Evolutionary conservation across 2,797 vertebrate genomes (phyloP).

Genomic region (Tokudaia muenninki): DNA sequence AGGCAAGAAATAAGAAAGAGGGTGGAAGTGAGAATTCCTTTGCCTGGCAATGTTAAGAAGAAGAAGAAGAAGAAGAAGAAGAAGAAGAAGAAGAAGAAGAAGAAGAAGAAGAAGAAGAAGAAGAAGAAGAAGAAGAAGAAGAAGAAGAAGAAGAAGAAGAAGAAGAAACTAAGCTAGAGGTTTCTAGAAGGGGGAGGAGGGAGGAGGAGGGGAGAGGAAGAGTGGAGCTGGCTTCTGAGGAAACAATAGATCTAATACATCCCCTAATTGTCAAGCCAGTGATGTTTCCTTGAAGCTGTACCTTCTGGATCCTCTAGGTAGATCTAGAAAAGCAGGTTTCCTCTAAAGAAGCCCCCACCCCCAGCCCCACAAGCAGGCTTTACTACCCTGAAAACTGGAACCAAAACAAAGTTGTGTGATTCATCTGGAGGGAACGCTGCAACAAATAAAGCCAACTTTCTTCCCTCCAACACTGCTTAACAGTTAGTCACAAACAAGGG

Average conservation of each 20-base stretch:
- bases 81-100: no score
- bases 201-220: neutral
- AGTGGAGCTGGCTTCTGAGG: conserved; percentile 57
- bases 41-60: neutral
- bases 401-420: conserved; percentile 85
- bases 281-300: conserved; percentile 54
- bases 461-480: conserved; percentile 81
- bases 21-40: conserved; percentile 24
- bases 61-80: neutral
- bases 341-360: conserved; percentile 36
- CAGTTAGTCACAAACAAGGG: conserved; percentile 86
- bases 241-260: conserved; percentile 79
- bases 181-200: conserved; percentile 14
- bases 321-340: conserved; percentile 74
- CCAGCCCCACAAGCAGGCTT: conserved; percentile 64
- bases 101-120: neutral
- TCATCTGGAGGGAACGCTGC: conserved; percentile 80
- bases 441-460: conserved; percentile 86
- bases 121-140: neutral
- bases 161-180: conserved; percentile 50
- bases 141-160: neutral
- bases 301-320: conserved; percentile 47
- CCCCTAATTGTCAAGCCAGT: conserved; percentile 63
- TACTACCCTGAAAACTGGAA: conserved; percentile 84
- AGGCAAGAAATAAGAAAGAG: conserved; percentile 23